Evolutionary conservation across 2,113 vertebrate species (phyloP).

Genomic region (Ptyas mucosa): DNA sequence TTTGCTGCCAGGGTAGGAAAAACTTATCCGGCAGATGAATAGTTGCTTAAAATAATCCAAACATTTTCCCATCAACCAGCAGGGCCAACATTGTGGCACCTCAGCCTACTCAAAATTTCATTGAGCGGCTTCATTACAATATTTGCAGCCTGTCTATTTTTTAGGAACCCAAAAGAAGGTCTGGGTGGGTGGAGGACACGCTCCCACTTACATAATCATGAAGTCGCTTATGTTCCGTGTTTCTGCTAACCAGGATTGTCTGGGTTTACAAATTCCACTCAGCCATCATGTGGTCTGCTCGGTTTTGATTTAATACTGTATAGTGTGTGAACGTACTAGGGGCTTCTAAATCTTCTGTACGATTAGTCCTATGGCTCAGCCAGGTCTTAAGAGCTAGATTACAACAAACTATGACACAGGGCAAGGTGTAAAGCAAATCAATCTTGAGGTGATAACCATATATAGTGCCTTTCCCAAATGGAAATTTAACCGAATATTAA

Average conservation of each 20-base stretch:
- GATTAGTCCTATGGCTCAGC: neutral
- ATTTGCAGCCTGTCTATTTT: neutral
- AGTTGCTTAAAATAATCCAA: neutral
- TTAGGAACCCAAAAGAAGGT: neutral
- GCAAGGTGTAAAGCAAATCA: neutral
- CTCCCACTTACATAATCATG: neutral
- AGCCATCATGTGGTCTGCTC: neutral
- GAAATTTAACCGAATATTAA: neutral
- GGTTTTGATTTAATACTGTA: neutral
- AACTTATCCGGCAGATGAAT: neutral
- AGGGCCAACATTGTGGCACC: neutral
- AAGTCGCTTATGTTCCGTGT: neutral
- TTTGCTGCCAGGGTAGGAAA: neutral
- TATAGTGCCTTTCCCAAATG: neutral
- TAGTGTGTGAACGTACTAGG: neutral
- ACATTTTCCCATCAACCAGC: neutral
- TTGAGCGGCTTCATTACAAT: neutral
- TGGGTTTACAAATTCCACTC: neutral
- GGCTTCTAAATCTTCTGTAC: neutral
- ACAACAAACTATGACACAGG: neutral
- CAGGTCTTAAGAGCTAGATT: neutral
- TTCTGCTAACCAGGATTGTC: neutral
- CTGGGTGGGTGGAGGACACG: neutral
- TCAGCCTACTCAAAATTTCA: slow-evolving; percentile 10
- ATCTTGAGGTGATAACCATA: neutral